phyloP scores from a whole-genome alignment of 2,797 vertebrate species.

The Pristis pectinata region DNA sequence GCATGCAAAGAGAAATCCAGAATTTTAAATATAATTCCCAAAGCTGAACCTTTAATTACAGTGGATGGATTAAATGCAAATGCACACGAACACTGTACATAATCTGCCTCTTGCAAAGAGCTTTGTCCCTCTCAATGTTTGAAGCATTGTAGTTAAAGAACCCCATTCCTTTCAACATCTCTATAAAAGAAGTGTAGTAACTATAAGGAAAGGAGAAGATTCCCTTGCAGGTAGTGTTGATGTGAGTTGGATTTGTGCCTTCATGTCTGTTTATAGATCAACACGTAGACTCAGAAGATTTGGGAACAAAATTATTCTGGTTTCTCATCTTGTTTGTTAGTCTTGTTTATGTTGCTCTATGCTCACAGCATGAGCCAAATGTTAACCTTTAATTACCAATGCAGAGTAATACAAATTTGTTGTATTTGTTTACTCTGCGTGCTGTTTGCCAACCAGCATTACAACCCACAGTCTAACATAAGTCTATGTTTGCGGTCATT shows the following conservation, averaged over 20 bases:
- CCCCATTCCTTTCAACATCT: background rate
- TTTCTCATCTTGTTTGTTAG: background rate
- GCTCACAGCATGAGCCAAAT: constrained; percentile 16
- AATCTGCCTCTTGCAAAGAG: background rate
- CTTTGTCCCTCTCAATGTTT: background rate
- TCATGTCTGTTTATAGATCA: background rate
- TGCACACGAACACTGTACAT: background rate
- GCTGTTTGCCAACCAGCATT: background rate
- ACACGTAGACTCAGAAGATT: background rate
- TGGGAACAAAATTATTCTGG: background rate
- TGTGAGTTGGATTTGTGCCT: background rate
- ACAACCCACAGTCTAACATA: background rate
- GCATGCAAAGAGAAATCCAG: background rate
- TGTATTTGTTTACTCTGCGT: background rate
- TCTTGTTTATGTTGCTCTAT: constrained; percentile 4
- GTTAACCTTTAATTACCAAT: constrained; percentile 30
- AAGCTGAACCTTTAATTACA: background rate
- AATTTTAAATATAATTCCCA: background rate
- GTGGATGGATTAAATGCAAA: background rate
- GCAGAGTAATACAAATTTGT: background rate
- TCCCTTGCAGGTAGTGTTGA: background rate
- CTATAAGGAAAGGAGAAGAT: background rate
- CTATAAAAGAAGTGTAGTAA: background rate
- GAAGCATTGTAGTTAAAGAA: background rate
- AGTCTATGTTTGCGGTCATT: constrained; percentile 7